These are phyloP conservation scores for Stegastes partitus DNA, from an alignment of 2,113 vertebrate genomes.

Conservation along the genomic window DNA sequence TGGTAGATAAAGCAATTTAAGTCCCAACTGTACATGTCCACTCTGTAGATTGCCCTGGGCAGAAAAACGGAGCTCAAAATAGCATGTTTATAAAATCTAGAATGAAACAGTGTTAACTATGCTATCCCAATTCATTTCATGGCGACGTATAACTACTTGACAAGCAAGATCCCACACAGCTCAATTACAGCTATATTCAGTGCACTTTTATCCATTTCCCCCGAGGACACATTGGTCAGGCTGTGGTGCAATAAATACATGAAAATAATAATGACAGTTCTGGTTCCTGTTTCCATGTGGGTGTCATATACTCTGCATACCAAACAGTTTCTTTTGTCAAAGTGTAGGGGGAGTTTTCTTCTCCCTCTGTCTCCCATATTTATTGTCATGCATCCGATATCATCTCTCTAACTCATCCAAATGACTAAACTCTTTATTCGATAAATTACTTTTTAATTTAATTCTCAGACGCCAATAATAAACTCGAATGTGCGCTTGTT, in stretches of 20 bases:
- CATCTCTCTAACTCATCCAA: conserved; percentile 25
- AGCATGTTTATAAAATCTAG: conserved; percentile 7
- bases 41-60: no score
- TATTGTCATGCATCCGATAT: conserved; percentile 26
- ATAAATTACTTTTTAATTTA: conserved; percentile 58
- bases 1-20: no score
- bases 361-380: neutral
- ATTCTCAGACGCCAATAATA: conserved; percentile 28
- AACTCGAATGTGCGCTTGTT: conserved; percentile 7
- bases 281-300: conserved; percentile 15
- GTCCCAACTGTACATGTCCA: neutral
- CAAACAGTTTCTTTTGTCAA: conserved; percentile 42
- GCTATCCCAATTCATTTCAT: conserved; percentile 25
- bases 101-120: conserved; percentile 6
- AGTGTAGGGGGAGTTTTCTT: neutral
- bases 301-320: conserved; percentile 28
- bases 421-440: conserved; percentile 36
- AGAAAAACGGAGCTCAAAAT: neutral
- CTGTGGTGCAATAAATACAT: conserved; percentile 34
- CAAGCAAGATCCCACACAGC: conserved; percentile 32
- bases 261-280: conserved; percentile 23
- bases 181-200: conserved; percentile 17
- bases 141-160: conserved; percentile 14
- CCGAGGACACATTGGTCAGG: conserved; percentile 6
- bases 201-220: conserved; percentile 24